A percentile compares a stretch with the other conserved stretches of the same genome.
Evolutionary conservation across 1,140 invertebrate species (phyloP).

Genomic region (Thereuonema tuberculata): DNA sequence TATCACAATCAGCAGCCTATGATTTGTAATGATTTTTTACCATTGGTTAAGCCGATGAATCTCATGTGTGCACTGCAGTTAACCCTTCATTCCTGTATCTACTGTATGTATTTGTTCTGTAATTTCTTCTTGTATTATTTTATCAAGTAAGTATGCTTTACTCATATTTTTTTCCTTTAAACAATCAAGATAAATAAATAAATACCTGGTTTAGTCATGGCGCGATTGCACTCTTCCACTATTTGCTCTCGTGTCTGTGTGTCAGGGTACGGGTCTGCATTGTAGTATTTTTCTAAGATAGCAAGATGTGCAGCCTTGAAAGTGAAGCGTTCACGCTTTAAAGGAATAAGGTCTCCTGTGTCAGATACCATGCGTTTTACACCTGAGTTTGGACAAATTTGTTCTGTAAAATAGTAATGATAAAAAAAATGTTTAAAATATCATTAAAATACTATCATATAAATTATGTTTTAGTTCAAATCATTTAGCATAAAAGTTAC

Average conservation of each 20-base stretch:
- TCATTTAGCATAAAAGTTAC: no score
- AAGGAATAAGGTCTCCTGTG: conserved; percentile 21
- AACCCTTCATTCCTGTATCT: no score
- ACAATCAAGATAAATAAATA: no score
- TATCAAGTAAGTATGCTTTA: no score
- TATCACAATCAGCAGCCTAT: no score
- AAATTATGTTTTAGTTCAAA: neutral
- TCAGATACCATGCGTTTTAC: conserved; percentile 22
- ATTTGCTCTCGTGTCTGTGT: conserved; percentile 30
- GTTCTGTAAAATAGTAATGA: conserved; percentile 15
- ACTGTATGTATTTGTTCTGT: no score
- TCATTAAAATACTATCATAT: no score
- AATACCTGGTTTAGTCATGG: conserved; percentile 22
- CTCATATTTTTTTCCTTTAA: no score
- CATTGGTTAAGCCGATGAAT: no score
- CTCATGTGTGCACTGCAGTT: no score
- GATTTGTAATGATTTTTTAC: no score
- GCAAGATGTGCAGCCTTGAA: conserved; percentile 32
- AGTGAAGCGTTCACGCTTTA: conserved; percentile 31
- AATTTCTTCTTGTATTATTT: no score
- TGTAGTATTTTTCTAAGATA: conserved; percentile 30
- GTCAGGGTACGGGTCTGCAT: conserved; percentile 31
- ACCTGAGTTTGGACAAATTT: conserved; percentile 21
- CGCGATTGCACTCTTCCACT: conserved; percentile 29
- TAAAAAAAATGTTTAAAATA: conserved; percentile 4